Base-by-base conservation (phyloP, 2,888 invertebrate genomes). In the Agrotis puta region DNA sequence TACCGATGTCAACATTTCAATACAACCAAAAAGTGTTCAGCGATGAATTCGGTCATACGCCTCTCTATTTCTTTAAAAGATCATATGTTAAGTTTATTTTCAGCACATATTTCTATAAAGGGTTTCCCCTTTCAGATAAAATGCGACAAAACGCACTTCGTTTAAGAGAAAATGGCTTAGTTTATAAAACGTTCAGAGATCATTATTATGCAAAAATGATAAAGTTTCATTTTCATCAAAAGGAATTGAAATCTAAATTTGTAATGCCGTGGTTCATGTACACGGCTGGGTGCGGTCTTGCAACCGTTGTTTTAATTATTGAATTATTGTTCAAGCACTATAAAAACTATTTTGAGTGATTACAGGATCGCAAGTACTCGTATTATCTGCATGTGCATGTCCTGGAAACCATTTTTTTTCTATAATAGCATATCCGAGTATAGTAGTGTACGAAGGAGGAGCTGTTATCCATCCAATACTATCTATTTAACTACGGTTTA, bases 31-130 rank as follows among this genome's bases (percentile, higher is more conserved):
- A 65, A 33, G 0, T 9, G 0, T 81, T 48, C n/a, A 69, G 57
- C 22, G 70, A 81, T 66, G 43, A 74, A 33, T 72, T 56, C 57
- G 83, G 81, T 45, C 11, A 14, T 0, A 9, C 70, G 2, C 5
- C 13, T 6, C 18, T 83, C 5, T 75, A 74, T 68, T 62, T 22
- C 27, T 74, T 84, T 13, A 18, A 74, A 0, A 74, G 69, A 43
- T 70, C 64, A 9, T 74, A 53, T 27, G 53, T 14, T 39, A 78
- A 69, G 61, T 62, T 61, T 50, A 76, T 70, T n/a, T 66, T 62
- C 5, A 64, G 51, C 18, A 73, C 39, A 11, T 74, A 53, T 64
- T 85, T 85, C 51, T 77, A 83, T 18, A 84, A 85, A 63, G 85
- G 81, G 0, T 85, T 64, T 57, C 84, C 84, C 4, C 24, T 82